A percentile compares a stretch with the other conserved stretches of the same genome.
Conservation (phyloP, 1,140 invertebrate species). For the Hycleus cichorii region DNA sequence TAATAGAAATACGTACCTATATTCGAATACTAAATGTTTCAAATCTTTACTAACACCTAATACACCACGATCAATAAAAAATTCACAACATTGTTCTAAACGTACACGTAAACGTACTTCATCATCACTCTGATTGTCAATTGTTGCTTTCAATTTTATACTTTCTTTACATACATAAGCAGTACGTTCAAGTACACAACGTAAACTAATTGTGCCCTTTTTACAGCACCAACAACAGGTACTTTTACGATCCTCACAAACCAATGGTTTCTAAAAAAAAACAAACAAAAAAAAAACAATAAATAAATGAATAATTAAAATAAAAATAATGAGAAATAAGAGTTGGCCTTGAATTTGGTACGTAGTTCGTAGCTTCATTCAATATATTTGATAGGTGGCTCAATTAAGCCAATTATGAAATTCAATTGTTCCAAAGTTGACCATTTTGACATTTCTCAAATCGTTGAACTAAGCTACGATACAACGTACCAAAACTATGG, state of each 20-base stretch:
- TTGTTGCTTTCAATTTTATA: conserved; percentile 64
- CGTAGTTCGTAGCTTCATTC: too few species aligned
- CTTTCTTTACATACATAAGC: conserved; percentile 79
- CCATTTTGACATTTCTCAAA: too few species aligned
- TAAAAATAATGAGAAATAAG: too few species aligned
- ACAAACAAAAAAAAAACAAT: background rate
- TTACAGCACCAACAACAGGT: conserved; percentile 72
- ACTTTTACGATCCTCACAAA: conserved; percentile 59
- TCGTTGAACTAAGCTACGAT: too few species aligned
- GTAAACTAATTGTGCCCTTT: conserved; percentile 60
- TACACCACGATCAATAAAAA: conserved; percentile 73
- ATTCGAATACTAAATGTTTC: conserved; percentile 66
- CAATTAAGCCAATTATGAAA: too few species aligned
- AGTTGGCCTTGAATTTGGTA: too few species aligned
- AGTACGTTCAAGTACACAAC: conserved; percentile 63
- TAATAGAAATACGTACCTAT: conserved; percentile 36
- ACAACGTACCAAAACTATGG: too few species aligned
- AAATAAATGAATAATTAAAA: background rate
- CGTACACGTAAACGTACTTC: conserved; percentile 61
- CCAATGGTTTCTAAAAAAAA: conserved; percentile 58
- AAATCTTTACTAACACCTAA: conserved; percentile 66
- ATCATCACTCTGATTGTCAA: conserved; percentile 72
- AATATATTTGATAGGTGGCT: too few species aligned
- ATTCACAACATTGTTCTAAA: conserved; percentile 73
- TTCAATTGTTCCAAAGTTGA: too few species aligned